Evolutionary conservation across 1,140 invertebrate species (phyloP).

Genomic region (Phymastichus coffea): DNA sequence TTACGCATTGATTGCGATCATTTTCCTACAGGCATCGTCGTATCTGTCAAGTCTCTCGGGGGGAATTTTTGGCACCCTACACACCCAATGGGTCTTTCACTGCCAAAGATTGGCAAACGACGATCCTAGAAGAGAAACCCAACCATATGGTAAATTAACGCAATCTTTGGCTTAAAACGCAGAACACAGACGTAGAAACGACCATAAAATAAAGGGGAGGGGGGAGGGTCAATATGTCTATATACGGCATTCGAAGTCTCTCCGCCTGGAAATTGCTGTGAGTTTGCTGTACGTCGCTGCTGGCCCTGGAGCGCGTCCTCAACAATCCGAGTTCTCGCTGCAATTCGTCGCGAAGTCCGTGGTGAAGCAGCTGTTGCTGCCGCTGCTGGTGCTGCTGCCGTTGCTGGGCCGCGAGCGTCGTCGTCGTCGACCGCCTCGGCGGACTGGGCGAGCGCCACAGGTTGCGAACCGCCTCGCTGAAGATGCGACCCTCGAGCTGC

Average conservation of each 20-base stretch:
- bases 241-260: constrained; percentile 17
- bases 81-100: no score
- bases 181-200: no score
- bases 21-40: no score
- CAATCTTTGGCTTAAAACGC: no score
- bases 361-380: background rate
- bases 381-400: constrained; percentile 23
- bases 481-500: constrained; percentile 39
- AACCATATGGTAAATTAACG: no score
- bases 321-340: background rate
- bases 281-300: constrained; percentile 8
- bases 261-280: constrained; percentile 25
- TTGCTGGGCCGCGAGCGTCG: background rate
- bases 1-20: no score
- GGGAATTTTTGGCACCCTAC: no score
- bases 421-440: constrained; percentile 6
- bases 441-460: constrained; percentile 33
- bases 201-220: no score
- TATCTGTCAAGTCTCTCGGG: no score
- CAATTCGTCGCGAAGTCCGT: constrained; percentile 8
- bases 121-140: no score
- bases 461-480: constrained; percentile 34
- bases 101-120: no score
- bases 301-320: background rate
- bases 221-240: no score